A percentile compares a stretch with the other conserved stretches of the same genome.
Evolutionary conservation across 2,888 invertebrate species (phyloP).

Genomic region (Nomada lathburiana): DNA sequence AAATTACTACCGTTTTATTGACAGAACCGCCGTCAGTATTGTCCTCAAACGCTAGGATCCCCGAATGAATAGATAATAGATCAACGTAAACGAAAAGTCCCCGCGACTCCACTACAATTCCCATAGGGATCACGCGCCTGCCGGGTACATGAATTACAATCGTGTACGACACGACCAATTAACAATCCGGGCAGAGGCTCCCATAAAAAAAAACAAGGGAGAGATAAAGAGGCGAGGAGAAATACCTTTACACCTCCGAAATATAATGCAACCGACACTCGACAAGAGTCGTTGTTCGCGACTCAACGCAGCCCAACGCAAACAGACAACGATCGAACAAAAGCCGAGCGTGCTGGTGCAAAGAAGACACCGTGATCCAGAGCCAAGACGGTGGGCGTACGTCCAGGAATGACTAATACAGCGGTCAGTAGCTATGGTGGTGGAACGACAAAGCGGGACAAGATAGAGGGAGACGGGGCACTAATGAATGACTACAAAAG

Average conservation of each 20-base stretch:
- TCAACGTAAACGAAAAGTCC: not conserved
- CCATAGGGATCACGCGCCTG: not conserved
- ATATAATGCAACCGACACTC: conserved; percentile 53
- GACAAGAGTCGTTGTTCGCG: conserved; percentile 33
- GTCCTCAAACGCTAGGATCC: too few species aligned
- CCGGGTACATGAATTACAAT: conserved; percentile 26
- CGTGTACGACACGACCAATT: conserved; percentile 51
- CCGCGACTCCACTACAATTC: conserved; percentile 8
- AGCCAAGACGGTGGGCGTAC: conserved; percentile 39
- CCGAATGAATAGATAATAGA: not conserved
- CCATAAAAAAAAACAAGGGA: not conserved
- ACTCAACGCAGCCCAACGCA: not conserved
- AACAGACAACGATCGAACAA: conserved; percentile 23
- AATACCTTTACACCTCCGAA: conserved; percentile 37
- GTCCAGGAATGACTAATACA: conserved; percentile 61
- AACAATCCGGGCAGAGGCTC: conserved; percentile 27
- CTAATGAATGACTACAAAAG: conserved; percentile 74
- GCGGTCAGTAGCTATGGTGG: conserved; percentile 40
- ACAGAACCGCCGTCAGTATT: not conserved
- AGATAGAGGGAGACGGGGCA: conserved; percentile 40
- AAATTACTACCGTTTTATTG: too few species aligned
- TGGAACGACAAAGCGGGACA: conserved; percentile 39
- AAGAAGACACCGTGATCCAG: not conserved
- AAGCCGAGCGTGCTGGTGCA: conserved; percentile 14
- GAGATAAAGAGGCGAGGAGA: not conserved